Evolutionary conservation across 2,888 invertebrate genomes (phyloP), one percentile per base, ranked within the genome.

Genomic region (Embidobia sp.): DNA sequence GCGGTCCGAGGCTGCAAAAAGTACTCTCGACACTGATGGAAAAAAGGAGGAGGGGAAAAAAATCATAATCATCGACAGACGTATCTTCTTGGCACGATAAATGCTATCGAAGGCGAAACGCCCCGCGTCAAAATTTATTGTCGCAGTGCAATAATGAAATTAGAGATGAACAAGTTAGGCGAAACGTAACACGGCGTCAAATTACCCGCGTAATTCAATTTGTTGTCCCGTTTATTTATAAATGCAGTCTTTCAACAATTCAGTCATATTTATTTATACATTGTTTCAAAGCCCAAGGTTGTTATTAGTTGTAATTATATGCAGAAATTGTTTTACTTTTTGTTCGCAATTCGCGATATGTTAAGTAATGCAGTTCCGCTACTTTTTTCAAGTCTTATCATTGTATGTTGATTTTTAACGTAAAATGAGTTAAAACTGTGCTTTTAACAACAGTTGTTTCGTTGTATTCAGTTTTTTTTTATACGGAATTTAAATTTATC

Each of bases 141-240:
- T 67, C 37, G 13, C 27, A 7, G 27, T 6, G 37, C 11, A 53
- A 18, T 35, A 26, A 64, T 46, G 53, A 66, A 46, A 67, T 57
- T 57, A 29, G 49, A 67, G 48, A 46, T 66, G 18, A 27, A 44
- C 44, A 33, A 53, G 53, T 55, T 48, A 53, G 15, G 55, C 19
- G 67, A 57, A 57, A 67, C 33, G 33, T 33, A 44, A 64, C 33
- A 26, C 53, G 42, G 53, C 10, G 5, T 64, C 51, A 35, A 42
- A 64, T 64, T 53, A 64, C 64, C 10, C 22, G 53, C 16, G 33
- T 53, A 44, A 66, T 53, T 51, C 53, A 66, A 53, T 66, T 66
- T 66, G 37, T 33, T 64, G 10, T 31, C 22, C 42, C 31, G 19
- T 64, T 51, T 63, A 18, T 37, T 29, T 31, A 44, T 44, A 19